Percentiles rank a stretch among this genome's conserved stretches.
Evolutionary conservation across 1,140 invertebrate genomes (phyloP).

Genomic region (Pemphigus obesinymphae): DNA sequence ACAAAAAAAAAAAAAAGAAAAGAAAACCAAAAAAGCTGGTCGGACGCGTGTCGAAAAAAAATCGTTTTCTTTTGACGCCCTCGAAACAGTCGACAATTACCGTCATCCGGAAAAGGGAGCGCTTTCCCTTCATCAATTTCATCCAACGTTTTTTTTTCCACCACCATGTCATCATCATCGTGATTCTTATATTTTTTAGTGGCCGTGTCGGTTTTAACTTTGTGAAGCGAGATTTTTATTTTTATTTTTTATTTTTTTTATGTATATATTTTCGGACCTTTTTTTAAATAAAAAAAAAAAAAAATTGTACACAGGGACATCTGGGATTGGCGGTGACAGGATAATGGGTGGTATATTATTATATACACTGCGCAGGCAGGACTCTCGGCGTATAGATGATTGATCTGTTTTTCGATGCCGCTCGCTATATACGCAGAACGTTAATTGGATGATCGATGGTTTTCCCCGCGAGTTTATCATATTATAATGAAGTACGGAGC

Average conservation of each 20-base stretch:
- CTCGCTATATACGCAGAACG: neutral
- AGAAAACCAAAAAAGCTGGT: constrained; percentile 5
- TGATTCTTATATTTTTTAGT: constrained; percentile 41
- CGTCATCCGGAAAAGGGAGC: constrained; percentile 39
- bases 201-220: constrained; percentile 23
- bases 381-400: constrained; percentile 20
- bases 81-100: constrained; percentile 40
- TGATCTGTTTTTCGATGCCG: constrained; percentile 26
- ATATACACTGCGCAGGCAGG: neutral
- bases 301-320: constrained; percentile 4
- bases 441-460: constrained; percentile 41
- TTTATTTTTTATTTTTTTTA: neutral
- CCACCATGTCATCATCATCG: neutral
- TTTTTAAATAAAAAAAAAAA: neutral
- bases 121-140: constrained; percentile 39
- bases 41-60: constrained; percentile 20
- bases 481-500: constrained; percentile 20
- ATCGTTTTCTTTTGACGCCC: constrained; percentile 38
- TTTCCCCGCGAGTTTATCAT: constrained; percentile 11
- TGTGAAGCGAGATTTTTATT: constrained; percentile 8
- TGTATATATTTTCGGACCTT: constrained; percentile 11
- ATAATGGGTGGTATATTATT: too few relatives aligned
- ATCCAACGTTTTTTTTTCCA: neutral
- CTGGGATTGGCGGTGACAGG: constrained; percentile 37
- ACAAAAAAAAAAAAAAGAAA: neutral